These are phyloP conservation scores for Gortyna flavago DNA, from an alignment of 2,888 invertebrate species.

Conservation along the genomic window DNA sequence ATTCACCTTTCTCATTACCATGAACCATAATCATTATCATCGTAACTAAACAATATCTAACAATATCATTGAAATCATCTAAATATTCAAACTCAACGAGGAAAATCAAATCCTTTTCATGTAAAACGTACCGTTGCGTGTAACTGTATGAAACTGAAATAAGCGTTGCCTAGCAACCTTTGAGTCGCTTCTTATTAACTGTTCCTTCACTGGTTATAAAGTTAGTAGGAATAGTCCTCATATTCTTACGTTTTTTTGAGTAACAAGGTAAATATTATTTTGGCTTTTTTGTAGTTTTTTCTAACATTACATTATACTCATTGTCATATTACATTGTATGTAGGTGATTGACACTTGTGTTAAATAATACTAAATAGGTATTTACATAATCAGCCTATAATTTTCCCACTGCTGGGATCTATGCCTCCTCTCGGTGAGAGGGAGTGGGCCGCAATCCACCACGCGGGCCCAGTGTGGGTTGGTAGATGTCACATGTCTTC, in stretches of 20 bases:
- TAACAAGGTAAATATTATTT: neutral
- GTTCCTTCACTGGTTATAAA: constrained; percentile 18
- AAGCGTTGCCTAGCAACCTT: constrained; percentile 57
- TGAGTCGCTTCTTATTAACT: constrained; percentile 34
- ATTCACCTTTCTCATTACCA: no score
- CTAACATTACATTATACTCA: neutral
- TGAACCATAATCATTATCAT: neutral
- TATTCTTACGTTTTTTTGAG: constrained; percentile 18
- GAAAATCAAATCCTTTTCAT: constrained; percentile 41
- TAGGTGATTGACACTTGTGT: neutral
- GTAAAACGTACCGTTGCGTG: constrained; percentile 19
- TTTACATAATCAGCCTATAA: no score
- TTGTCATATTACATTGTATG: neutral
- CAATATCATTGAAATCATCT: neutral
- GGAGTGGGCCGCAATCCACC: no score
- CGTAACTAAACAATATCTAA: neutral
- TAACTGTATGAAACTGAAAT: constrained; percentile 30
- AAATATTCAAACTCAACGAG: constrained; percentile 31
- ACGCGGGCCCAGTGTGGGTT: no score
- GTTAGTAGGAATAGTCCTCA: constrained; percentile 2
- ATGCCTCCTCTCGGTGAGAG: no score
- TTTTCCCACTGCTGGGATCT: no score
- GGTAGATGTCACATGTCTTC: no score
- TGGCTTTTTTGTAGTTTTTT: neutral
- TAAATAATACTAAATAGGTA: neutral